Percentiles rank a stretch among this genome's conserved stretches.
These are phyloP conservation scores for Sciurus vulgaris DNA, from an alignment of 2,797 vertebrate species.

Conservation along the genomic window DNA sequence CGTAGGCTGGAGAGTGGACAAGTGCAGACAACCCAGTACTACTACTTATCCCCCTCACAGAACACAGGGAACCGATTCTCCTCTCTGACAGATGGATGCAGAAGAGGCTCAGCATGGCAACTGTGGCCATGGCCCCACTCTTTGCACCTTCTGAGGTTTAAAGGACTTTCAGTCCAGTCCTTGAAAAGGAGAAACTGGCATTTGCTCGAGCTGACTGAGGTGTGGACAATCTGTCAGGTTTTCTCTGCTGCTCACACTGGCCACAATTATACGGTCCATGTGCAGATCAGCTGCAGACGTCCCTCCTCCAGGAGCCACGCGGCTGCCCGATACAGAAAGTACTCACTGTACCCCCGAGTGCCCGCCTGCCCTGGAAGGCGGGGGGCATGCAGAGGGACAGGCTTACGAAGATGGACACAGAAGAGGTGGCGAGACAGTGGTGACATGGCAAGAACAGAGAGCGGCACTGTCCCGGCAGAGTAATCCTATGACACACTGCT, in stretches of 20 bases:
- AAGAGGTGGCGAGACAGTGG: constrained; percentile 84
- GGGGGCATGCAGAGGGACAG: constrained; percentile 75
- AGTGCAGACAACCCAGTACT: neutral
- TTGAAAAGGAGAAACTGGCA: constrained; percentile 57
- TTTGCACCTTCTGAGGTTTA: constrained; percentile 59
- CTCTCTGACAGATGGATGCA: constrained; percentile 56
- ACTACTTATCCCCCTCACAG: constrained; percentile 22
- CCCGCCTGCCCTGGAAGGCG: constrained; percentile 77
- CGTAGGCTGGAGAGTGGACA: constrained; percentile 25
- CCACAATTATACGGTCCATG: constrained; percentile 75
- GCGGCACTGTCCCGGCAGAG: constrained; percentile 83
- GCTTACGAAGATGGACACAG: constrained; percentile 81
- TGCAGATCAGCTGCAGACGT: constrained; percentile 83
- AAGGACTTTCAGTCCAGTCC: constrained; percentile 77
- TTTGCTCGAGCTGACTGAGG: constrained; percentile 67
- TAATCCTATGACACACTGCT: constrained; percentile 90
- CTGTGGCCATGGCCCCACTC: constrained; percentile 58
- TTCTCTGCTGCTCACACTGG: constrained; percentile 68
- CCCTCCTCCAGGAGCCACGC: constrained; percentile 81
- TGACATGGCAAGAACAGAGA: constrained; percentile 87
- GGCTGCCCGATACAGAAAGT: constrained; percentile 63
- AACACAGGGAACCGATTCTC: constrained; percentile 36
- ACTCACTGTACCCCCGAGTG: constrained; percentile 70
- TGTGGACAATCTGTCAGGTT: constrained; percentile 74
- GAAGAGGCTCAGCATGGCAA: constrained; percentile 68